Evolutionary conservation across 2,797 vertebrate genomes (phyloP).

Genomic region (Sarcophilus harrisii): DNA sequence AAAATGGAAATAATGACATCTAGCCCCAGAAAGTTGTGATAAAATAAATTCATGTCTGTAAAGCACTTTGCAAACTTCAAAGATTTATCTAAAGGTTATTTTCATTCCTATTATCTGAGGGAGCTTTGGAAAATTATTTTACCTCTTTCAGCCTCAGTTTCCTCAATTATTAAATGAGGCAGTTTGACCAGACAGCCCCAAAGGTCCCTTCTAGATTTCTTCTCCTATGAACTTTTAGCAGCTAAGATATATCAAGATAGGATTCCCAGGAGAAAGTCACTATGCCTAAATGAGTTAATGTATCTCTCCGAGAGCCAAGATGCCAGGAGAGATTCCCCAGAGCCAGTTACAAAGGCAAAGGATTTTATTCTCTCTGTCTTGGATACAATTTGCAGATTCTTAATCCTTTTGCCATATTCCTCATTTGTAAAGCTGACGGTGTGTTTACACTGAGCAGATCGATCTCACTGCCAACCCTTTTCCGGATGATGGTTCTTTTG

Average conservation of each 20-base stretch:
- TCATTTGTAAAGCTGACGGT: conserved; percentile 63
- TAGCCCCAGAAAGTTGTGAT: neutral
- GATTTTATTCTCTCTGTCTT: conserved; percentile 45
- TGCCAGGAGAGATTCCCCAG: neutral
- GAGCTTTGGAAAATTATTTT: neutral
- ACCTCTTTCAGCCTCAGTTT: neutral
- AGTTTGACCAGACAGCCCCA: neutral
- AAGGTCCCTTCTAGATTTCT: neutral
- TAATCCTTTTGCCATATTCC: conserved; percentile 31
- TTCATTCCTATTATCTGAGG: neutral
- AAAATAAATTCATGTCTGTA: neutral
- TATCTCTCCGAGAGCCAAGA: neutral
- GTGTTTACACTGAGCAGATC: conserved; percentile 20
- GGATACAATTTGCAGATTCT: conserved; percentile 51
- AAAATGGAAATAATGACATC: neutral
- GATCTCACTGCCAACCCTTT: conserved; percentile 53
- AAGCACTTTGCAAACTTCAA: neutral
- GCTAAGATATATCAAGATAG: neutral
- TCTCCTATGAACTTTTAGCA: neutral
- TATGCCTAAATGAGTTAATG: conserved; percentile 27
- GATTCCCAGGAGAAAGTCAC: neutral
- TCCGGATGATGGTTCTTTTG: conserved; percentile 18
- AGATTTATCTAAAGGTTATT: neutral
- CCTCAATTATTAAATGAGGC: neutral
- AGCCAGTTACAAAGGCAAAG: conserved; percentile 15